These are phyloP conservation scores for Phortica variegata DNA, from an alignment of 1,140 invertebrate genomes.

Conservation along the genomic window DNA sequence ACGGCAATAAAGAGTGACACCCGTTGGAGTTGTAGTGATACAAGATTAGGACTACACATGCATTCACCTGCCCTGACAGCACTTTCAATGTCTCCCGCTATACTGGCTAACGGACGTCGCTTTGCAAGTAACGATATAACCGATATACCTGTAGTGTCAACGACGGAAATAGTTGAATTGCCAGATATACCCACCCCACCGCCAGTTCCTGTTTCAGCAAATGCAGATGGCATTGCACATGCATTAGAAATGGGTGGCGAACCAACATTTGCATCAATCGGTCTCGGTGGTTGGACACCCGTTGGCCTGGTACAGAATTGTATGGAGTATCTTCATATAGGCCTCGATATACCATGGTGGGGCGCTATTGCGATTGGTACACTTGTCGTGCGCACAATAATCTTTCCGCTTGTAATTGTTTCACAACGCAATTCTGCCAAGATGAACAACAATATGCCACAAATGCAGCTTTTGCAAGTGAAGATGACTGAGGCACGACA, in stretches of 20 bases:
- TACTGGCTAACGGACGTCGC: conserved; percentile 9
- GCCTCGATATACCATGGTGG: conserved; percentile 86
- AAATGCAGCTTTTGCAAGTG: conserved; percentile 74
- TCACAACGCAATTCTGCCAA: conserved; percentile 74
- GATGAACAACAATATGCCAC: conserved; percentile 80
- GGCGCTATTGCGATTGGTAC: conserved; percentile 79
- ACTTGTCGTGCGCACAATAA: conserved; percentile 66
- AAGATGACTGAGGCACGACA: conserved; percentile 82
- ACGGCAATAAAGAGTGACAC: too few species aligned
- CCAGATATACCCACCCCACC: conserved; percentile 62
- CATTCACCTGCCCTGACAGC: too few species aligned
- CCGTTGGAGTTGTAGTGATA: too few species aligned
- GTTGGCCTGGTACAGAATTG: conserved; percentile 75
- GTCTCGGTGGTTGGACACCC: conserved; percentile 76
- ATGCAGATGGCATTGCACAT: conserved; percentile 48
- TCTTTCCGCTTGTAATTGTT: conserved; percentile 83
- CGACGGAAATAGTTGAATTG: conserved; percentile 46
- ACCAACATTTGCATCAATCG: conserved; percentile 74
- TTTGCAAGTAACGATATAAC: conserved; percentile 24
- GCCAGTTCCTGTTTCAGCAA: conserved; percentile 49
- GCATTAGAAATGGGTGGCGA: conserved; percentile 66
- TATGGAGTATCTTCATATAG: conserved; percentile 80
- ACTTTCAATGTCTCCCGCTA: too few species aligned
- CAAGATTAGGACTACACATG: too few species aligned
- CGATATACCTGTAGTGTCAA: conserved; percentile 11